Conservation (phyloP, 2,888 invertebrate species). For the Lasioglossum zephyrum region DNA sequence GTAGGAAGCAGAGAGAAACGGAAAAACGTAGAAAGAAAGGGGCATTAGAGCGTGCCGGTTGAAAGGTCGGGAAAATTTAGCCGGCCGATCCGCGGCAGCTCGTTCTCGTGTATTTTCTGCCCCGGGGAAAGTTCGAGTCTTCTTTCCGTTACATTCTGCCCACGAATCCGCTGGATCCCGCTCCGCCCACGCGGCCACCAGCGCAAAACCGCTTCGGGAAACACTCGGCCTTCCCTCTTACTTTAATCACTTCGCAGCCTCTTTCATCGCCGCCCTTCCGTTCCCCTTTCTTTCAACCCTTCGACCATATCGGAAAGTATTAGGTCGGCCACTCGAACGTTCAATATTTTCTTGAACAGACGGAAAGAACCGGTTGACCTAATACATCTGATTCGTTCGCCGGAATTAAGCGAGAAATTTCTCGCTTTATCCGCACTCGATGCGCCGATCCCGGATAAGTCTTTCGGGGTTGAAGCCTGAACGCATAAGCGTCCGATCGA, state of each 20-base stretch:
- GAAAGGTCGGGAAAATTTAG: constrained; percentile 23
- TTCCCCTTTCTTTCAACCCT: not conserved
- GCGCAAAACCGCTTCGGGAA: constrained; percentile 31
- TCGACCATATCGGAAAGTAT: not conserved
- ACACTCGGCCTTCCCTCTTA: constrained; percentile 15
- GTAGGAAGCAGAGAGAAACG: not conserved
- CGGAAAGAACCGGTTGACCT: not conserved
- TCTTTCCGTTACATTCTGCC: not conserved
- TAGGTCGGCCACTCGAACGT: not conserved
- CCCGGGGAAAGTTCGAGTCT: not conserved
- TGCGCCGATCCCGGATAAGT: not conserved
- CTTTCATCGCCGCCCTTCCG: not conserved
- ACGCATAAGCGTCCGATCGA: not conserved
- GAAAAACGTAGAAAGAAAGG: not conserved
- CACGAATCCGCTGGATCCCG: constrained; percentile 17
- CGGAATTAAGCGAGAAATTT: not conserved
- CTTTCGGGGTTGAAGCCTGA: not conserved
- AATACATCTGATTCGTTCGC: not conserved
- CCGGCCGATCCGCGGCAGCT: not conserved
- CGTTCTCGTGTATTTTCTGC: constrained; percentile 2
- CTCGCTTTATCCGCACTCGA: not conserved
- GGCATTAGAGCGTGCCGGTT: not conserved
- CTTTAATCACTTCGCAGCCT: constrained; percentile 23
- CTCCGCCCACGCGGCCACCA: constrained; percentile 17
- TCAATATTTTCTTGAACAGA: not conserved